Base-by-base conservation (phyloP, 2,113 vertebrate genomes). In the Atlantisia rogersi region DNA sequence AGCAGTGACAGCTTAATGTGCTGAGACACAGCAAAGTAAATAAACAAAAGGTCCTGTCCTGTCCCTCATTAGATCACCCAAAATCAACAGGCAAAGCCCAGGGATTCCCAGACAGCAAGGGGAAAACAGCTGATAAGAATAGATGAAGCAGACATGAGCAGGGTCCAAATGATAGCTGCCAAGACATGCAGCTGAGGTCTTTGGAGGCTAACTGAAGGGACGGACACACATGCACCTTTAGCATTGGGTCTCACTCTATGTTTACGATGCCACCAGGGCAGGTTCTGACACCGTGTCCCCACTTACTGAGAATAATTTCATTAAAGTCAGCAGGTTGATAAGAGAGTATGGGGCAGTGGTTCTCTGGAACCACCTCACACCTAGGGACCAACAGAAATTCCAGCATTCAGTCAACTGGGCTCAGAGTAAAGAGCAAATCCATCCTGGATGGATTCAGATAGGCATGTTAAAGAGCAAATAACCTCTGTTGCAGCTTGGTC, bases 41-140 rank as follows among this genome's bases (percentile, higher is more conserved):
- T 79, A 26, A 77, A 76, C 21, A n/a, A 48, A 86, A 46, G 40
- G 32, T 46, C 55, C 48, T 82, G 52, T 28, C 50, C 50, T 42
- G 24, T 74, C 37, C 63, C 46, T 73, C 2, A 0, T 77, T 55
- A 73, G 31, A 48, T 77, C 59, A 67, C 19, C 40, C 55, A 5
- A 25, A 87, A 92, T 29, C 37, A 48, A 16, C 64, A 60, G 67
- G 39, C 53, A 60, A 50, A 83, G 55, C 3, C 1, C 15, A 75
- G 29, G 15, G 39, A 68, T 93, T 90, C 82, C 48, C 64, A 75
- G 59, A 71, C 76, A 81, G 53, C 12, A 29, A n/a, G n/a, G n/a
- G n/a, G 70, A 81, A 83, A 92, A 56, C 88, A 92, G 60, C 80
- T 89, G 89, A 82, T 82, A 71, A 84, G 86, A 92, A 70, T 91